These are phyloP conservation scores for Neolamprologus longior DNA, from an alignment of 2,113 vertebrate genomes.

Conservation along the genomic window DNA sequence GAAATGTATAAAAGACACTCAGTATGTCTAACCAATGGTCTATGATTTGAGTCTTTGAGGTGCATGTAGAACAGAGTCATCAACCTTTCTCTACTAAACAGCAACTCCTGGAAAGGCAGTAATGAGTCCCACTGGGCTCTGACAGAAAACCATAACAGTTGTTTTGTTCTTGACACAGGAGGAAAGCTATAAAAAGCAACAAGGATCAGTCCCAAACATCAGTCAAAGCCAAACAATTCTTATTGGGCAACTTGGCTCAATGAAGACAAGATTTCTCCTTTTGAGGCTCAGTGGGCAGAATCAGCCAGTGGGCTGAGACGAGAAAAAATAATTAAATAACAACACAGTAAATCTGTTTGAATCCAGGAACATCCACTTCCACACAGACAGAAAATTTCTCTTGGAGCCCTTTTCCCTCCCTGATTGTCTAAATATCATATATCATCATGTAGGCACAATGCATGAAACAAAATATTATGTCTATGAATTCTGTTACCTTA, in stretches of 20 bases:
- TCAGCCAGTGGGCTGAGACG: background rate
- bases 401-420: background rate
- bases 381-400: background rate
- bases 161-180: background rate
- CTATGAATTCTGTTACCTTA: background rate
- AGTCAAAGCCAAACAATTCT: conserved; percentile 44
- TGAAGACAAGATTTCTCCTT: conserved; percentile 50
- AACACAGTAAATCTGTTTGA: background rate
- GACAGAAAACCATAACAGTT: conserved; percentile 21
- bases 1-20: background rate
- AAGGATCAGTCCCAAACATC: background rate
- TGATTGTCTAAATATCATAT: background rate
- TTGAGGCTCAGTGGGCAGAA: conserved; percentile 39
- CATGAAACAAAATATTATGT: background rate
- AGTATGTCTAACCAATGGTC: background rate
- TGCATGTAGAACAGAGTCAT: background rate
- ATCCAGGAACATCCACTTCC: background rate
- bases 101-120: conserved; percentile 38
- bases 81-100: background rate
- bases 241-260: conserved; percentile 21
- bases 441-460: background rate
- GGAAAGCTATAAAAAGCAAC: conserved; percentile 73
- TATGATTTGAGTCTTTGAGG: background rate
- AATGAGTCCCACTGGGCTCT: background rate
- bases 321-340: background rate